phyloP scores from a whole-genome alignment of 2,797 vertebrate species.

The Poeciliopsis gracilis region DNA sequence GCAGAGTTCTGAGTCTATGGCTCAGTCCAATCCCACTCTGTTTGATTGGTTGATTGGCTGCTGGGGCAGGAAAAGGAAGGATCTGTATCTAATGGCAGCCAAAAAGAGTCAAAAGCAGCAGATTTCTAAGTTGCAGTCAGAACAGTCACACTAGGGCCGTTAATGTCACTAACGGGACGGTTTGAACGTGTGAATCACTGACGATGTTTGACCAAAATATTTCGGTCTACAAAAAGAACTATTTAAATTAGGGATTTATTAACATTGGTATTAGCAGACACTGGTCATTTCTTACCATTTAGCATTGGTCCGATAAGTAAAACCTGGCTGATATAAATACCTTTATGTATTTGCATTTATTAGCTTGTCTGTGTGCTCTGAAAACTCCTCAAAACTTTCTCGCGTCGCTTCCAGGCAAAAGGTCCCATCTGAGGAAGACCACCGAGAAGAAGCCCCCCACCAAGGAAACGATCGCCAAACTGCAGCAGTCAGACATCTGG shows the following conservation, averaged over 20 bases:
- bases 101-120: no score
- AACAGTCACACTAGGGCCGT: no score
- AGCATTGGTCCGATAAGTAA: not conserved
- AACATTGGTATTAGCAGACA: not conserved
- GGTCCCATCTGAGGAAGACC: slow-evolving; percentile 96
- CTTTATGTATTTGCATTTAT: no score
- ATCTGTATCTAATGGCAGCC: no score
- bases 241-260: not conserved
- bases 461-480: slow-evolving; percentile 92
- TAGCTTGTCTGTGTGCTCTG: no score
- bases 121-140: no score
- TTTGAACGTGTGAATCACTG: not conserved
- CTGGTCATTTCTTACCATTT: not conserved
- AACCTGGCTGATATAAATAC: no score
- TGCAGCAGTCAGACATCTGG: slow-evolving; percentile 95
- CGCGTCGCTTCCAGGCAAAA: slow-evolving; percentile 85
- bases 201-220: not conserved
- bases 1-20: no score
- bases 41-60: no score
- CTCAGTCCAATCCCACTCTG: no score
- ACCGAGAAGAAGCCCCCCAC: slow-evolving; percentile 94
- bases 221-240: not conserved
- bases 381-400: not conserved
- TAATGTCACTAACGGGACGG: no score
- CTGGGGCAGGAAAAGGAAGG: no score